Percentiles rank a stretch among this genome's conserved stretches.
Conservation (phyloP, 2,888 invertebrate genomes). For the Trileptium ribeirensis region DNA sequence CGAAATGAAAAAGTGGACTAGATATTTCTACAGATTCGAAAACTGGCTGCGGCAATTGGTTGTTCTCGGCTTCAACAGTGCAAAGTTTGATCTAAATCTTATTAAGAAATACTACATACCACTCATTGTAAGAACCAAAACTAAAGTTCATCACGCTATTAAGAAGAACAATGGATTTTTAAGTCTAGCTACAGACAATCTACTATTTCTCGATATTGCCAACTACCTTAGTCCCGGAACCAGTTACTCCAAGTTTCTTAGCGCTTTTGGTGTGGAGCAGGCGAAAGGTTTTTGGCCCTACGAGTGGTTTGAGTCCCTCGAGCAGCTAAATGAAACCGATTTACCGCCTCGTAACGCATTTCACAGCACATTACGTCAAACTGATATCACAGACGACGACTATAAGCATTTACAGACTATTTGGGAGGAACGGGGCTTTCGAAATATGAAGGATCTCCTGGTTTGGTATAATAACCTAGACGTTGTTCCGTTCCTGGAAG, state of each 20-base stretch:
- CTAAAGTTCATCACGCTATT: background rate
- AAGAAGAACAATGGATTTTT: too few relatives aligned
- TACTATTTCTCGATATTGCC: background rate
- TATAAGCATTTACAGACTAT: too few relatives aligned
- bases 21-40: background rate
- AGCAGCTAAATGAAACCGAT: too few relatives aligned
- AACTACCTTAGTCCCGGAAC: background rate
- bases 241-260: background rate
- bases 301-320: too few relatives aligned
- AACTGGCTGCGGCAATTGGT: background rate
- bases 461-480: too few relatives aligned
- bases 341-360: slow-evolving; percentile 9
- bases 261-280: background rate
- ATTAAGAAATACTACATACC: background rate
- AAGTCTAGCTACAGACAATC: background rate
- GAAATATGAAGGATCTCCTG: slow-evolving; percentile 18
- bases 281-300: slow-evolving; percentile 1
- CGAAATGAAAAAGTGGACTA: background rate
- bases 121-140: background rate
- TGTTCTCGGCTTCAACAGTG: background rate
- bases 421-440: background rate
- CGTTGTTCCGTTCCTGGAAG: too few relatives aligned
- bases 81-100: background rate
- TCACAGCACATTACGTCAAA: too few relatives aligned
- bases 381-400: too few relatives aligned